Conservation (phyloP, 2,888 invertebrate species). For the Archaeoteleia sp. region DNA sequence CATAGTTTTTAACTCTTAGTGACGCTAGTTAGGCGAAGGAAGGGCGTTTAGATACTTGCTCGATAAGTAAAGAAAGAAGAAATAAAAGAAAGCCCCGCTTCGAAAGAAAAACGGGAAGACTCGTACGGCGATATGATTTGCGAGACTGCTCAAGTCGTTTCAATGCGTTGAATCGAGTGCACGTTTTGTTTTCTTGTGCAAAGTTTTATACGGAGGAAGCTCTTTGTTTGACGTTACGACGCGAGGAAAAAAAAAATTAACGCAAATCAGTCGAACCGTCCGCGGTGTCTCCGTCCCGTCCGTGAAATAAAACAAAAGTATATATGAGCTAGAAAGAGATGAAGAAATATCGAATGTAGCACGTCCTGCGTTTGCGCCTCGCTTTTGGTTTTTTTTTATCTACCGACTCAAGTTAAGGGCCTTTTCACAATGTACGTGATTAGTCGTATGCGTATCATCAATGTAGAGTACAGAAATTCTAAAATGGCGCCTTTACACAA, state of each 20-base stretch:
- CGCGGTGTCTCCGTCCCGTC: constrained; percentile 45
- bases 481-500: not conserved
- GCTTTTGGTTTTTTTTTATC: constrained; percentile 20
- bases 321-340: constrained; percentile 12
- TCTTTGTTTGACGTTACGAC: constrained; percentile 8
- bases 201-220: not conserved
- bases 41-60: constrained; percentile 65
- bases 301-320: constrained; percentile 27
- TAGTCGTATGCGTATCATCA: too few species aligned
- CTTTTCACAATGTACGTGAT: too few species aligned
- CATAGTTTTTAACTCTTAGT: constrained; percentile 63
- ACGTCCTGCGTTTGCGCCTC: constrained; percentile 37
- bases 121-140: constrained; percentile 49
- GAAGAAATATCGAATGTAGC: constrained; percentile 31
- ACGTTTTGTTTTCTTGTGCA: constrained; percentile 7
- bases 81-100: constrained; percentile 31
- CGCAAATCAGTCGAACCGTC: constrained; percentile 48
- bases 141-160: constrained; percentile 21
- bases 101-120: constrained; percentile 43
- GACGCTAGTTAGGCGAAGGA: constrained; percentile 62
- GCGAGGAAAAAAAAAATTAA: constrained; percentile 1
- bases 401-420: not conserved
- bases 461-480: too few species aligned
- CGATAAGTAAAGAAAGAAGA: constrained; percentile 56
- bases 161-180: constrained; percentile 8